Percentiles rank a stretch among this genome's conserved stretches.
phyloP scores from a whole-genome alignment of 2,888 invertebrate genomes.

The Cephus spinipes region DNA sequence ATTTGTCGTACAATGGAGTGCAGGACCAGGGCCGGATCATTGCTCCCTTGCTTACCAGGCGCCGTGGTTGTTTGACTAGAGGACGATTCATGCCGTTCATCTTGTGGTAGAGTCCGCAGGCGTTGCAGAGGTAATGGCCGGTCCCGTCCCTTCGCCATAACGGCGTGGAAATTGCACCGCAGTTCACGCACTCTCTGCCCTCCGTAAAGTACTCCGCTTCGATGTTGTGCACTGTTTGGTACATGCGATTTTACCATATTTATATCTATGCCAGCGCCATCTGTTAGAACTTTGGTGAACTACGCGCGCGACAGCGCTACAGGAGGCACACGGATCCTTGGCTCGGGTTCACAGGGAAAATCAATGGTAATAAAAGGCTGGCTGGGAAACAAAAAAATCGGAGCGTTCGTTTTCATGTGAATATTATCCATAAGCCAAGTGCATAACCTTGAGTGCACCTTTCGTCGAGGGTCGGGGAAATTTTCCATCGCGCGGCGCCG shows the following conservation, averaged over 20 bases:
- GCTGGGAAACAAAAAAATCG: background rate
- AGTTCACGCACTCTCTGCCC: slow-evolving; percentile 97
- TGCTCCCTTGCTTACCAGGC: slow-evolving; percentile 84
- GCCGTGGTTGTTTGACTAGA: slow-evolving; percentile 89
- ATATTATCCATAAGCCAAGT: background rate
- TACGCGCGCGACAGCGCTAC: background rate
- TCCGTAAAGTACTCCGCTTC: slow-evolving; percentile 71
- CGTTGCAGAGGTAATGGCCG: slow-evolving; percentile 98
- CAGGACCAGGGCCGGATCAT: slow-evolving; percentile 64
- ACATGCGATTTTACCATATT: background rate
- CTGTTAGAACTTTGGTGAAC: background rate
- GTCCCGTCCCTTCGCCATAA: slow-evolving; percentile 97
- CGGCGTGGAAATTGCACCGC: slow-evolving; percentile 96
- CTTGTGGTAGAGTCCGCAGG: slow-evolving; percentile 98
- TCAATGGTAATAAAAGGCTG: background rate
- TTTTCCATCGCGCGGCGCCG: background rate
- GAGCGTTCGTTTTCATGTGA: background rate
- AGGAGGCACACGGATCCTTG: background rate
- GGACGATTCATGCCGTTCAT: slow-evolving; percentile 97
- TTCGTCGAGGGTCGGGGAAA: background rate
- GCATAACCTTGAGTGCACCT: background rate
- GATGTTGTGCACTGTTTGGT: slow-evolving; percentile 61
- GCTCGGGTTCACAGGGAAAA: background rate
- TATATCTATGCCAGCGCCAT: background rate
- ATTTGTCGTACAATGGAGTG: background rate